Percentiles rank a stretch among this genome's conserved stretches.
Conservation (phyloP, 1,140 invertebrate genomes). For the Gryon sp. region DNA sequence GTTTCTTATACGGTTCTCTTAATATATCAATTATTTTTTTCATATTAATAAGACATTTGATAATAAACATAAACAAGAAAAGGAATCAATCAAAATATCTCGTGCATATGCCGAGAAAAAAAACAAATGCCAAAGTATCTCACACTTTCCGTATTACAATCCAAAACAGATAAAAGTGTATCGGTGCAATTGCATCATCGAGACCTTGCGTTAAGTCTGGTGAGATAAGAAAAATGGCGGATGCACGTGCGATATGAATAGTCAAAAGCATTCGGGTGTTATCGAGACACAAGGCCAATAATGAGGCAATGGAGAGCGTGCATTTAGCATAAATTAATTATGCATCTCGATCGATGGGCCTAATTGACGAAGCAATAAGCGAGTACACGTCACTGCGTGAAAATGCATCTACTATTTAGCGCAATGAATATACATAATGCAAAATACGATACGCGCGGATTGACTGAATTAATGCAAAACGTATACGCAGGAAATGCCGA, state of each 20-base stretch:
- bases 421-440: constrained; percentile 63
- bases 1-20: no score
- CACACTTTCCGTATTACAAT: constrained; percentile 32
- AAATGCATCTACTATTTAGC: constrained; percentile 61
- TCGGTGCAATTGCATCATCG: constrained; percentile 47
- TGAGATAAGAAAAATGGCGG: constrained; percentile 54
- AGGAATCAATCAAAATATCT: no score
- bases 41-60: no score
- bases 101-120: neutral
- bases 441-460: constrained; percentile 39
- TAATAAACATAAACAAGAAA: no score
- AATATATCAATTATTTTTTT: no score
- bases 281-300: constrained; percentile 58
- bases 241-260: constrained; percentile 62
- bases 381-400: constrained; percentile 49
- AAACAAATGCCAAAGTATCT: constrained; percentile 1
- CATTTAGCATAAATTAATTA: constrained; percentile 76
- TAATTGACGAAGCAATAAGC: constrained; percentile 57
- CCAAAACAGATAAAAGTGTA: constrained; percentile 34
- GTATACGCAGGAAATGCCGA: constrained; percentile 46
- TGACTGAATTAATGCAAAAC: constrained; percentile 33
- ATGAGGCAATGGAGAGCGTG: constrained; percentile 42
- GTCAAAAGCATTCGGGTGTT: constrained; percentile 60
- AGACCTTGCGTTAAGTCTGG: constrained; percentile 29
- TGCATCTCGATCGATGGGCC: constrained; percentile 68